Base-by-base conservation (phyloP, 2,797 vertebrate species). In the Rhinichthys osculus region DNA sequence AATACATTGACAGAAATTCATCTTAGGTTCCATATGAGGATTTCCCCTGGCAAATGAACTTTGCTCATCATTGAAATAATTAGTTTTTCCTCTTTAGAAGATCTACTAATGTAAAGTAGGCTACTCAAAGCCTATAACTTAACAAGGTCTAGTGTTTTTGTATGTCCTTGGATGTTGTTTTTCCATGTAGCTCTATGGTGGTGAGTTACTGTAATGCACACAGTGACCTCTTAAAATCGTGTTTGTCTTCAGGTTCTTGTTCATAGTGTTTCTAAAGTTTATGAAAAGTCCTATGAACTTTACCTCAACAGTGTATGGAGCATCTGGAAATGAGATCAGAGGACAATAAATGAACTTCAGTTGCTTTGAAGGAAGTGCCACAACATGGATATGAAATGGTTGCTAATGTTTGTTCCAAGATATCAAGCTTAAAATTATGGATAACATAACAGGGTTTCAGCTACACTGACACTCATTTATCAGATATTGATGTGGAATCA, bases 301-400 rank as follows among this genome's bases (percentile, higher is more conserved):
- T 85, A 85, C 83, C 76, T 85, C 74, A 84, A 33, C 50, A 33
- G 62, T 84, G 64, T 33, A 44, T 57, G 33, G 8, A 30, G n/a
- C 23, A 42, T 67, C 52, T 79, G 5, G n/a, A 71, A 72, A 62
- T 35, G 21, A 44, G 52, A 70, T 71, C 16, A 78, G 9, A 62
- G 13, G 57, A 47, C 52, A 62, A 59, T 13, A 40, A 71, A 52
- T 71, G 9, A 47, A 64, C 70, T 66, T 64, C 6, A 35, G 47
- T 67, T 57, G 62, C 9, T 47, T 74, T 64, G n/a, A 42, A 64
- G 11, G 69, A 77, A 30, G 50, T 71, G 74, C 74, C 83, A 84
- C 21, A 52, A 27, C 35, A 35, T 57, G 17, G 50, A 52, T 47
- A 33, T 67, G 3, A 62, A 81, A 50, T 38, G 50, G 1, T 42